These are phyloP conservation scores for Lasioglossum malachurum DNA, from an alignment of 2,888 invertebrate species.

Conservation along the genomic window DNA sequence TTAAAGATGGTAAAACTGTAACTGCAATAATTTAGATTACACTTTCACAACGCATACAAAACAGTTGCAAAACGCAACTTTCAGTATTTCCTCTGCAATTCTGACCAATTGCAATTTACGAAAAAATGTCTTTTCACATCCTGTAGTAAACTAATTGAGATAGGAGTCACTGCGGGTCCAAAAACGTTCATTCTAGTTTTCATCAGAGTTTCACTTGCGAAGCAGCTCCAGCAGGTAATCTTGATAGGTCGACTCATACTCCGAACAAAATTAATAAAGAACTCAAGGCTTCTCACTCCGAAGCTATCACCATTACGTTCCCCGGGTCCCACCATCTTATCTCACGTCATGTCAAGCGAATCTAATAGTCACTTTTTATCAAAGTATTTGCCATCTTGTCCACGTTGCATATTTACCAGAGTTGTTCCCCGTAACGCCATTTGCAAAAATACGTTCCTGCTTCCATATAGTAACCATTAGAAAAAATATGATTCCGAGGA, in stretches of 20 bases:
- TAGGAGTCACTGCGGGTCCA: neutral
- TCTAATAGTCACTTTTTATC: slow-evolving; percentile 1
- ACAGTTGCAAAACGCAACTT: too few species aligned
- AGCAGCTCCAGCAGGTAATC: neutral
- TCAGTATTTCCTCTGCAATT: too few species aligned
- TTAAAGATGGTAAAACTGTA: too few species aligned
- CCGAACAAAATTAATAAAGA: neutral
- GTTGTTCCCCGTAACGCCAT: neutral
- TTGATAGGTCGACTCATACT: neutral
- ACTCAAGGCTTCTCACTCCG: slow-evolving; percentile 1
- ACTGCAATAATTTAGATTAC: too few species aligned
- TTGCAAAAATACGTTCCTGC: neutral
- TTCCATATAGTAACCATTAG: neutral
- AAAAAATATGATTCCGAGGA: neutral
- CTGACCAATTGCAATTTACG: too few species aligned
- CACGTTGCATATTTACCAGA: neutral
- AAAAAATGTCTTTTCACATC: too few species aligned
- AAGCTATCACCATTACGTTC: neutral
- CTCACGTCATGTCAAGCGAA: neutral
- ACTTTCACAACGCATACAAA: too few species aligned
- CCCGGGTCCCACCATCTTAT: neutral
- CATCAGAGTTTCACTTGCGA: neutral
- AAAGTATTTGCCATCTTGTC: neutral
- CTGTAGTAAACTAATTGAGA: too few species aligned
- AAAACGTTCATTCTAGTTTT: neutral